Base-by-base conservation (phyloP, 2,888 invertebrate genomes). In the Calameuta filiformis region DNA sequence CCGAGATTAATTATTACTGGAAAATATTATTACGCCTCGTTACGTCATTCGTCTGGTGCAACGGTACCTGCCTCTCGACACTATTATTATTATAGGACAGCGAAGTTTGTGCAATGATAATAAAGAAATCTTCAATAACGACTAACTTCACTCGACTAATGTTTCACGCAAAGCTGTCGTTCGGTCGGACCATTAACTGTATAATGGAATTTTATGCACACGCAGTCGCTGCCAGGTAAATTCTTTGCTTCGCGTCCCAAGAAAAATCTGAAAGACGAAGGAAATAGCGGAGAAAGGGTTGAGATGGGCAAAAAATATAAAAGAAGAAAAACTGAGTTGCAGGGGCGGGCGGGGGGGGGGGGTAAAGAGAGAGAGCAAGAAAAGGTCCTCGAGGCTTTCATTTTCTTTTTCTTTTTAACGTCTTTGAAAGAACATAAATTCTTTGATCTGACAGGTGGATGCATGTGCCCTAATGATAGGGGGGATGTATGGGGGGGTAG, bases 161-260 rank as follows among this genome's bases (percentile, higher is more conserved):
- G 4, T 15, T 69, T 23, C 12, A 6, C 11, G 23, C 12, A 12
- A 15, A 69, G 69, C 33, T 33, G 69, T 31, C 30, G 4, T 31
- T 15, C 12, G 69, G 4, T 69, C 12, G 4, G 69, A 30, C 9
- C 30, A 33, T 23, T n/a, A n/a, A 69, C 12, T 6, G 12, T 37
- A 12, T 4, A 37, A 37, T 37, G 37, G 12, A 37, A 33, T 73
- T 68, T 31, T 6, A 35, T 15, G 23, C 75, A 68, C 1, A 56
- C 31, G 23, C 9, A 69, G 12, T 34, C 56, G 11, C 23, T 35
- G 40, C 68, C 33, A 69, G 37, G 73, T 73, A 56, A 68, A 75
- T 80, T 76, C 75, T 78, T 30, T 75, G 31, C 74, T 35, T 69
- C 34, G 68, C 35, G 73, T 73, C 23, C 3, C 56, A 33, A 75